Evolutionary conservation across 2,113 vertebrate genomes (phyloP).

Genomic region (Dicentrarchus labrax): DNA sequence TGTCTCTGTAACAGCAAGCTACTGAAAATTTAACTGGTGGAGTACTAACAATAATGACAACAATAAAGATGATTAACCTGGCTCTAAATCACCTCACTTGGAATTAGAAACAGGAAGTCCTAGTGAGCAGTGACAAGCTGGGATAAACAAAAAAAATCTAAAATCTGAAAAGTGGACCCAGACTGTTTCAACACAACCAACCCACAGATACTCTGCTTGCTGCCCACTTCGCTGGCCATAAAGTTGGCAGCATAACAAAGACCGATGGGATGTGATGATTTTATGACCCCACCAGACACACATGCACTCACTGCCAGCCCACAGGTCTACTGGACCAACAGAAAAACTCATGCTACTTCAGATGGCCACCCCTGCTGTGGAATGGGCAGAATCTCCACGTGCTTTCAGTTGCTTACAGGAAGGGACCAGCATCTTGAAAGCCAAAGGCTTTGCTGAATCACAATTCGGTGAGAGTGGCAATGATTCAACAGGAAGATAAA

Average conservation of each 20-base stretch:
- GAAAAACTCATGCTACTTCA: constrained; percentile 46
- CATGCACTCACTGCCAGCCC: constrained; percentile 35
- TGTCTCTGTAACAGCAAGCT: not conserved
- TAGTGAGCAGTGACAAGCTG: constrained; percentile 22
- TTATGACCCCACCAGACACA: constrained; percentile 46
- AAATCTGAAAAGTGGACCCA: constrained; percentile 24
- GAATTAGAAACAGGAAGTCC: constrained; percentile 26
- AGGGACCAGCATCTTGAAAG: constrained; percentile 44
- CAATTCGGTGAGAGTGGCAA: constrained; percentile 20
- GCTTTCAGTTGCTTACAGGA: constrained; percentile 44
- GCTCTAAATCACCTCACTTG: not conserved
- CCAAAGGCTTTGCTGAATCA: constrained; percentile 51
- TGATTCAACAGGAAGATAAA: constrained; percentile 51
- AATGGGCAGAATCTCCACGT: constrained; percentile 38
- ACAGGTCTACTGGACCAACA: constrained; percentile 40
- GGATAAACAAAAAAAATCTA: constrained; percentile 16
- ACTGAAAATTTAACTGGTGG: not conserved
- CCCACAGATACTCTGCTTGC: constrained; percentile 33
- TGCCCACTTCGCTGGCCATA: constrained; percentile 27
- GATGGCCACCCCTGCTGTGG: constrained; percentile 52
- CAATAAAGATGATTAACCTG: constrained; percentile 13
- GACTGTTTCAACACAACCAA: constrained; percentile 36
- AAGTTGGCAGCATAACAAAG: constrained; percentile 35
- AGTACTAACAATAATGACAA: not conserved
- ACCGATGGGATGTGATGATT: constrained; percentile 36